These are phyloP conservation scores for Catharus fuscescens DNA, from an alignment of 2,113 vertebrate genomes.

Conservation along the genomic window DNA sequence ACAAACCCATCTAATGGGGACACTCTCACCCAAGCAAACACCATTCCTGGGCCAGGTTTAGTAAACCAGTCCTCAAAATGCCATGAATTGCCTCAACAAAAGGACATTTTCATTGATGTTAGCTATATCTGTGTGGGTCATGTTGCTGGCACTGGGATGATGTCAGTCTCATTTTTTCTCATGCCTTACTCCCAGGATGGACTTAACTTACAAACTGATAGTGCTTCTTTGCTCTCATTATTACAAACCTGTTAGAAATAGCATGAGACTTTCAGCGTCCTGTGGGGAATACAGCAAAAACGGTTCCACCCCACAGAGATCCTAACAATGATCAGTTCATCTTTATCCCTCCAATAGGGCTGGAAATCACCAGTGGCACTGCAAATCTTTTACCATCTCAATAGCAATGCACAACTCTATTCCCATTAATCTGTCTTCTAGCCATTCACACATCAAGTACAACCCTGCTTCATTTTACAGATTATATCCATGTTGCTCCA, in stretches of 20 bases:
- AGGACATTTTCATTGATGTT: background rate
- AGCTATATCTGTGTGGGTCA: background rate
- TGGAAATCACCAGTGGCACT: conserved; percentile 55
- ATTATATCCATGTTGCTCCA: conserved; percentile 67
- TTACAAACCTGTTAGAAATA: conserved; percentile 70
- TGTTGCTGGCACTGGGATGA: background rate
- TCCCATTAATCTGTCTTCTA: conserved; percentile 74
- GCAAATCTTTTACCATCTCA: conserved; percentile 74
- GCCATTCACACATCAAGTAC: conserved; percentile 67
- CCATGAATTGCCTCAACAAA: background rate
- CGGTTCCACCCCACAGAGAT: conserved; percentile 42
- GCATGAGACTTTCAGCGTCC: conserved; percentile 55
- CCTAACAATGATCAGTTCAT: conserved; percentile 71
- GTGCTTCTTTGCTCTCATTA: conserved; percentile 38
- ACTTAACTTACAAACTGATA: background rate
- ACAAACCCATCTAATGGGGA: background rate
- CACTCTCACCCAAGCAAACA: rapidly evolving
- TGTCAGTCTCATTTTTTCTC: background rate
- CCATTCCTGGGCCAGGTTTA: background rate
- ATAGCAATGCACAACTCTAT: conserved; percentile 74
- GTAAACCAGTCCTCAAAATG: background rate
- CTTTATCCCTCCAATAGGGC: conserved; percentile 60
- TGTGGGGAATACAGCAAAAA: conserved; percentile 41
- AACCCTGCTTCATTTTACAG: conserved; percentile 73
- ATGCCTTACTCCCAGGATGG: background rate